phyloP scores from a whole-genome alignment of 2,888 invertebrate genomes.

The Lasioglossum oenotherae region DNA sequence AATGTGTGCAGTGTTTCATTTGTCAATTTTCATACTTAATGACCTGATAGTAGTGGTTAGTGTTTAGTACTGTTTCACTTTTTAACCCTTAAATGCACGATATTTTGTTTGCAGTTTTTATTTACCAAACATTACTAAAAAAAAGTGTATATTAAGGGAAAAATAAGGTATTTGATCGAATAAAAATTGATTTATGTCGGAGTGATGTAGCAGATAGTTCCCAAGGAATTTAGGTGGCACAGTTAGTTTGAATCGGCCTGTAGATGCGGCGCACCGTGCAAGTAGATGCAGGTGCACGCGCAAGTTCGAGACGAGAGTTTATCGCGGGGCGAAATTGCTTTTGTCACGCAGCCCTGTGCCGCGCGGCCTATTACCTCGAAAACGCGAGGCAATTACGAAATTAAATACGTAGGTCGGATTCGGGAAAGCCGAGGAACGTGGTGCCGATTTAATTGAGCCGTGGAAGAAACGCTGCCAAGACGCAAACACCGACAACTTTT shows the following conservation, averaged over 20 bases:
- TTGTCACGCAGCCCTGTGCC: slow-evolving; percentile 70
- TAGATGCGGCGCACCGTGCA: not conserved
- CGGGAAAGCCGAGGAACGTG: slow-evolving; percentile 12
- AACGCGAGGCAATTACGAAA: slow-evolving; percentile 70
- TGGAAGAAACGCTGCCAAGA: slow-evolving; percentile 13
- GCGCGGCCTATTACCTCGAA: slow-evolving; percentile 59
- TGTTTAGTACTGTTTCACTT: too few relatives aligned
- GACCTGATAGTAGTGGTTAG: too few relatives aligned
- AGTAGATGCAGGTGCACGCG: slow-evolving; percentile 36
- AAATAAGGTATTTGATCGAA: too few relatives aligned
- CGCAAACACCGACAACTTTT: slow-evolving; percentile 24
- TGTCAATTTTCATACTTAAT: too few relatives aligned
- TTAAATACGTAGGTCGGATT: slow-evolving; percentile 59
- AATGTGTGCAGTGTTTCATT: too few relatives aligned
- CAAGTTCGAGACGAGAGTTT: slow-evolving; percentile 44
- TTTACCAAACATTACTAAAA: too few relatives aligned
- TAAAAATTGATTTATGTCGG: too few relatives aligned
- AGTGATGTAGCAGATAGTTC: too few relatives aligned
- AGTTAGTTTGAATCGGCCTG: not conserved
- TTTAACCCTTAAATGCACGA: too few relatives aligned
- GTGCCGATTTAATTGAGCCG: slow-evolving; percentile 32
- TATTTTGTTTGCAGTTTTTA: too few relatives aligned
- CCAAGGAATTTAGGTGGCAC: too few relatives aligned
- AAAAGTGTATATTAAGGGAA: too few relatives aligned
- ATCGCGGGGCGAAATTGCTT: slow-evolving; percentile 70